Conservation (phyloP, 1,140 invertebrate genomes). For the Lordiphosa clarofinis region DNA sequence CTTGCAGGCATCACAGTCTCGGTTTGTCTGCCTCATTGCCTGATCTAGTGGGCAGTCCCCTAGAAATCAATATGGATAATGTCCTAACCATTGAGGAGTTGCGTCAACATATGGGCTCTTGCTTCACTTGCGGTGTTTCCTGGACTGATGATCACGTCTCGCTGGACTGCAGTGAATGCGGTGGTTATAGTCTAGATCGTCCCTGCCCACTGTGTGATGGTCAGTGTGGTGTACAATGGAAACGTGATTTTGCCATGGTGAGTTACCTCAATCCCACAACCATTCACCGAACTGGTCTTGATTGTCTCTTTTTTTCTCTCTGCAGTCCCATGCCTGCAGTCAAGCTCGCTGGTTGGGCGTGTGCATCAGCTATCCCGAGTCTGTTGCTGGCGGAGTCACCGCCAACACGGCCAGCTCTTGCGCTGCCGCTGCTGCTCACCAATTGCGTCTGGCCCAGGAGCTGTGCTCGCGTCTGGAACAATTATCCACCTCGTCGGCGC, state of each 20-base stretch:
- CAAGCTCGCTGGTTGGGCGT: constrained; percentile 88
- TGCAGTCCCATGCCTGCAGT: constrained; percentile 87
- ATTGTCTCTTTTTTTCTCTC: constrained; percentile 50
- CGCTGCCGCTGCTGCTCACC: constrained; percentile 66
- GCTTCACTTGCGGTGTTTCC: constrained; percentile 90
- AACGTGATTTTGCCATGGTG: constrained; percentile 88
- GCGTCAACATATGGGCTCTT: constrained; percentile 85
- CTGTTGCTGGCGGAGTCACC: constrained; percentile 49
- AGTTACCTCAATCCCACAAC: constrained; percentile 49
- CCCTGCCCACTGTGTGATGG: constrained; percentile 90
- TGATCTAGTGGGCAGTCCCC: constrained; percentile 74
- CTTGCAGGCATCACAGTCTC: constrained; percentile 70
- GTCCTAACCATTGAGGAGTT: constrained; percentile 87
- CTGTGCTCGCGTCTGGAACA: constrained; percentile 81
- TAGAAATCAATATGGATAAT: constrained; percentile 79
- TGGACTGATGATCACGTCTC: constrained; percentile 91
- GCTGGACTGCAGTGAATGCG: constrained; percentile 90
- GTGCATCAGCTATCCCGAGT: constrained; percentile 81
- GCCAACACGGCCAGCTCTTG: constrained; percentile 49
- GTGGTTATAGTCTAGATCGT: constrained; percentile 88
- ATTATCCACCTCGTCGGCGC: constrained; percentile 79
- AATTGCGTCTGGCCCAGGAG: constrained; percentile 77
- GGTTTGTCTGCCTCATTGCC: constrained; percentile 76
- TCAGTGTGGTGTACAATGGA: constrained; percentile 87
- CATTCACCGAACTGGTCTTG: constrained; percentile 9